Base-by-base conservation (phyloP, 2,113 vertebrate species). In the Arothron firmamentum region DNA sequence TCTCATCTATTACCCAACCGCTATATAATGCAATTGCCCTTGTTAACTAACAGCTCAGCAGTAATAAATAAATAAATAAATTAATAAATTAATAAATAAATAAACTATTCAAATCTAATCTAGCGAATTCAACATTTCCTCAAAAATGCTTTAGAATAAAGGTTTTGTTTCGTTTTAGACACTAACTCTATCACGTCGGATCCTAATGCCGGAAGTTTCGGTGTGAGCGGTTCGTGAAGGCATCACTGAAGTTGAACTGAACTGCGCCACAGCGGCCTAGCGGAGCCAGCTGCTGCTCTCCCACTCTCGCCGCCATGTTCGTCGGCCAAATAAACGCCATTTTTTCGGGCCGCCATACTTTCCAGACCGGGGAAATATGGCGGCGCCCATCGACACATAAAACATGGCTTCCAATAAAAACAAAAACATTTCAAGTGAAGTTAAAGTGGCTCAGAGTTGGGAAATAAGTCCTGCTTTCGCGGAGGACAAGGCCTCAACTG, bases 331-430 rank as follows among this genome's bases (percentile, higher is more conserved):
- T 80, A 87, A 90, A 90, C 90, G 91, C 90, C 91, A 92, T 92
- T 90, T 96, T 92, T 97, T 96, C 93, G 94, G 95, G 94, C 94
- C 93, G 95, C 96, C 96, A 98, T 98, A 98, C 95, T 88, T 88
- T 85, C 77, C 92, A 93, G 93, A 93, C 94, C 92, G 91, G 93
- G 94, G 92, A 95, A 98, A 97, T 93, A 98, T 98, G 96, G 95
- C 96, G 96, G 96, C 96, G 96, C 96, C 96, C 96, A 97, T 93
- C 93, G 84, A 94, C 93, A 94, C 93, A 94, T 93, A 93, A 93
- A 96, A 97, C 95, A 96, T 97, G 96, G 96, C 95, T 93, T 96
- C 95, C 95, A 91, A 93, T 97, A 95, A 97, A 96, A 97, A 98
- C 95, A 96, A 98, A 92, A 94, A 94, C 89, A 90, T 89, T 90